These are phyloP conservation scores for Tenthredo notha DNA, from an alignment of 2,888 invertebrate genomes.

Conservation along the genomic window DNA sequence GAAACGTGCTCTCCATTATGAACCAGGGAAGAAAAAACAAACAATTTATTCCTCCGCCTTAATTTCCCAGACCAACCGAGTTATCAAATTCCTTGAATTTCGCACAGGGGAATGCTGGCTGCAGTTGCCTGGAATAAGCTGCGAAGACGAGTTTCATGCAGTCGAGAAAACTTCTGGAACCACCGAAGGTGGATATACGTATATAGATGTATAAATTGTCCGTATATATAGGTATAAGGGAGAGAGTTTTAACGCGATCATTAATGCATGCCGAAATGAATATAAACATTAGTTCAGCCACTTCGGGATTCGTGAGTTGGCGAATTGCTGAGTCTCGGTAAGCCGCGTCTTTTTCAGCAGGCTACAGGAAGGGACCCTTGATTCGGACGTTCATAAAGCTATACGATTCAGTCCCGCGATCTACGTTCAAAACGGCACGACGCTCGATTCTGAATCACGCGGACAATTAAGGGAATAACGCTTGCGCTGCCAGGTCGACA, in stretches of 20 bases:
- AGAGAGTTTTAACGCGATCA: conserved; percentile 68
- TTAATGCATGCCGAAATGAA: conserved; percentile 71
- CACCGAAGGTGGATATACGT: background rate
- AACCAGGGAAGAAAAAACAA: background rate
- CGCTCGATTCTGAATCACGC: background rate
- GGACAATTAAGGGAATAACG: background rate
- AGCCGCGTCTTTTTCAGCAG: conserved; percentile 6
- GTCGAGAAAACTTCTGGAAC: conserved; percentile 6
- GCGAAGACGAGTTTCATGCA: conserved; percentile 8
- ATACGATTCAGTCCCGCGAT: background rate
- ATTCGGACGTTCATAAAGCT: background rate
- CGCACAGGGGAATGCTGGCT: background rate
- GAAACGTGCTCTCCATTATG: conserved; percentile 10
- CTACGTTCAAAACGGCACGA: background rate
- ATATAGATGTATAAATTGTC: background rate
- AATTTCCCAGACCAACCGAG: background rate
- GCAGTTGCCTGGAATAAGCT: conserved; percentile 5
- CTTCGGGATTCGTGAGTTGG: conserved; percentile 60
- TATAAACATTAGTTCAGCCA: conserved; percentile 72
- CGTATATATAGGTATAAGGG: background rate
- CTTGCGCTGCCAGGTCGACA: background rate
- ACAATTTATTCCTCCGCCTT: background rate
- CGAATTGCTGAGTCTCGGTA: conserved; percentile 39
- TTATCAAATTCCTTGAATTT: background rate
- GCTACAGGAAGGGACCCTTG: background rate